Conservation (phyloP, 2,113 vertebrate species). For the Dicrurus megarhynchus region DNA sequence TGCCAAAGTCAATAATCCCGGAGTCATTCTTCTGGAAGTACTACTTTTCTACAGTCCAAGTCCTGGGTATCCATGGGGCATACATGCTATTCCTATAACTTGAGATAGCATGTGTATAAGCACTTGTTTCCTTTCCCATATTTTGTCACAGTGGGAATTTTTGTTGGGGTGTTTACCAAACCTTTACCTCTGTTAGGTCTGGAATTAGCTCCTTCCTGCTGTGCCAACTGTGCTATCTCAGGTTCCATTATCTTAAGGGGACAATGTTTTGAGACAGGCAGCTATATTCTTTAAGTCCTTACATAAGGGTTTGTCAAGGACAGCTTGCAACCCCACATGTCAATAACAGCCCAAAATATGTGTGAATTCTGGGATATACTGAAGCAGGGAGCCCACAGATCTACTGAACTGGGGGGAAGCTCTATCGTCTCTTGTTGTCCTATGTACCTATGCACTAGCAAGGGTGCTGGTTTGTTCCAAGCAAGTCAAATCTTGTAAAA, state of each 20-base stretch:
- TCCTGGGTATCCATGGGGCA: background rate
- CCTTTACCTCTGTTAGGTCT: background rate
- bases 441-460: background rate
- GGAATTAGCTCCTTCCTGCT: background rate
- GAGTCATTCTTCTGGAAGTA: background rate
- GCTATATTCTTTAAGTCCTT: background rate
- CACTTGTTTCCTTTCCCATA: background rate
- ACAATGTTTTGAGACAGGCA: background rate
- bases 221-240: background rate
- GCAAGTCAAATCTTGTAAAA: background rate
- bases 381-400: background rate
- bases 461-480: background rate
- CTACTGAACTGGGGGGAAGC: background rate
- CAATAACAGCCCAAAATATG: accelerated
- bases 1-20: background rate
- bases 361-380: background rate
- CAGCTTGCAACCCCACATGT: background rate
- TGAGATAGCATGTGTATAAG: background rate
- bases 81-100: background rate
- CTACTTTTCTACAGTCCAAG: background rate
- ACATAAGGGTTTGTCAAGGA: background rate
- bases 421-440: background rate
- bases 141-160: background rate
- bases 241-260: background rate
- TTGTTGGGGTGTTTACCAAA: background rate